These are phyloP conservation scores for Adoxophyes honmai DNA, from an alignment of 1,140 invertebrate species.

Conservation along the genomic window DNA sequence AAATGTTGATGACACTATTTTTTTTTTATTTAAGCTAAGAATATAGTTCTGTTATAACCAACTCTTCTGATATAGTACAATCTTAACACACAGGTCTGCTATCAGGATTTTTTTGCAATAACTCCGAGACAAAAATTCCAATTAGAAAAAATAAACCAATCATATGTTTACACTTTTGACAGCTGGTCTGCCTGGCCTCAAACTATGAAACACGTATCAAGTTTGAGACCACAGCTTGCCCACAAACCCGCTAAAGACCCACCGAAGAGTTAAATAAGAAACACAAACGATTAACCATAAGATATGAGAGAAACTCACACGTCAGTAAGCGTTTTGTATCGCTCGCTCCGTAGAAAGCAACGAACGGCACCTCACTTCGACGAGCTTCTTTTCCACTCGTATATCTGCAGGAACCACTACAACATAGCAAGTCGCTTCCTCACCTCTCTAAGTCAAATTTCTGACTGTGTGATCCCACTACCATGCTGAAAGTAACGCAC, in stretches of 20 bases:
- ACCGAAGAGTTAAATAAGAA: conserved; percentile 26
- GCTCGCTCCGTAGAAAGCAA: conserved; percentile 59
- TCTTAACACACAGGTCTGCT: too few species aligned
- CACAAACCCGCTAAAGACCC: conserved; percentile 20
- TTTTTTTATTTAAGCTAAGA: too few species aligned
- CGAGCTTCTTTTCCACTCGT: conserved; percentile 64
- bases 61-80: too few species aligned
- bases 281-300: conserved; percentile 42
- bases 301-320: conserved; percentile 70
- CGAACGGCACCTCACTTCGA: conserved; percentile 52
- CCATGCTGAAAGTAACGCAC: conserved; percentile 72
- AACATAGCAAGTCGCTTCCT: conserved; percentile 44
- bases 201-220: conserved; percentile 28
- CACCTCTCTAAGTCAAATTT: conserved; percentile 71
- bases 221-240: conserved; percentile 25
- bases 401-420: conserved; percentile 32
- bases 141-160: conserved; percentile 33
- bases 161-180: conserved; percentile 40
- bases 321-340: conserved; percentile 58
- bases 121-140: conserved; percentile 30
- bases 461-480: conserved; percentile 71
- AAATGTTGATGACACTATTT: too few species aligned
- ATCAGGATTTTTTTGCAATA: too few species aligned
- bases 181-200: conserved; percentile 14
- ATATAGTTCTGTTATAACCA: too few species aligned